These are phyloP conservation scores for Ommatoiulus sabulosus DNA, from an alignment of 2,888 invertebrate genomes.

Conservation along the genomic window DNA sequence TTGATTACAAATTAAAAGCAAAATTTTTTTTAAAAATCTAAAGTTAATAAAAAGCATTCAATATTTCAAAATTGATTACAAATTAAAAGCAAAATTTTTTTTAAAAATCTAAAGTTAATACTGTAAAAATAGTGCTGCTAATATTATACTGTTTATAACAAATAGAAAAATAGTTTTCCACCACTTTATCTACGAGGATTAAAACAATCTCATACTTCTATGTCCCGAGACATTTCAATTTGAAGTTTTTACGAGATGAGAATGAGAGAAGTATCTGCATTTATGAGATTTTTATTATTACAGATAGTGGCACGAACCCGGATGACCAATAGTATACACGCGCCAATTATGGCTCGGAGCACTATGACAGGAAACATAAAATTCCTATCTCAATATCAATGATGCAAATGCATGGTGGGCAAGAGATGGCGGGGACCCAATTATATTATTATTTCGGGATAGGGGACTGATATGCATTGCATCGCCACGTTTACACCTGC, in stretches of 20 bases:
- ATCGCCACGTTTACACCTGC: slow-evolving; percentile 4
- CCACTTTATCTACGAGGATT: not conserved
- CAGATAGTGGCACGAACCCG: not conserved
- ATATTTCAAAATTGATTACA: too few relatives aligned
- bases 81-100: too few relatives aligned
- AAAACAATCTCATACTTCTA: not conserved
- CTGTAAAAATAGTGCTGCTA: too few relatives aligned
- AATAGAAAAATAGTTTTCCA: too few relatives aligned
- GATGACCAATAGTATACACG: slow-evolving; percentile 25
- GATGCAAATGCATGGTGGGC: slow-evolving; percentile 24
- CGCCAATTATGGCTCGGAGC: slow-evolving; percentile 17
- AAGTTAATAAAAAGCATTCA: too few relatives aligned
- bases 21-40: too few relatives aligned
- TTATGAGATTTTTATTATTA: slow-evolving; percentile 41
- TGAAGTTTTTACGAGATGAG: slow-evolving; percentile 16
- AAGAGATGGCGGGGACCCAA: not conserved
- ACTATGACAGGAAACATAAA: slow-evolving; percentile 41
- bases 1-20: too few relatives aligned
- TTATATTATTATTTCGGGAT: slow-evolving; percentile 35
- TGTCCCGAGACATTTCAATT: slow-evolving; percentile 18
- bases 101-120: too few relatives aligned
- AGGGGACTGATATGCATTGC: slow-evolving; percentile 19
- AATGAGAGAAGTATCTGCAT: slow-evolving; percentile 47
- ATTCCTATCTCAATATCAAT: slow-evolving; percentile 38
- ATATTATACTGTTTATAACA: too few relatives aligned